A percentile compares a stretch with the other conserved stretches of the same genome.
phyloP scores from a whole-genome alignment of 2,888 invertebrate species.

The Microctonus hyperodae region DNA sequence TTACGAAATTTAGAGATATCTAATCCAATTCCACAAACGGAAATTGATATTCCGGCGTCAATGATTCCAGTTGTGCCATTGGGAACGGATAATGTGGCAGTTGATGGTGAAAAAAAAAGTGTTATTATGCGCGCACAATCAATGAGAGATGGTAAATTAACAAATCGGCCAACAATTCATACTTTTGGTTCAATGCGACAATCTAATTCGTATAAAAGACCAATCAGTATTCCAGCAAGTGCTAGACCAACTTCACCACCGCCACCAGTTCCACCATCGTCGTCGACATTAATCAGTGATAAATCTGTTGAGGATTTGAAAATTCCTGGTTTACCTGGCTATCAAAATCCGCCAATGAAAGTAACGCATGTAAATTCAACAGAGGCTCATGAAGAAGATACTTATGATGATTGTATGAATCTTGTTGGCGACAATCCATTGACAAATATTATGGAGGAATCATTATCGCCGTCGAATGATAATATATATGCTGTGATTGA shows the following conservation, averaged over 20 bases:
- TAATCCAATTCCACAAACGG: constrained; percentile 78
- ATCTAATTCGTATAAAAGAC: constrained; percentile 70
- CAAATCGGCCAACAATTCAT: constrained; percentile 71
- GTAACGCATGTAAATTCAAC: constrained; percentile 35
- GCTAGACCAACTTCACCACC: constrained; percentile 81
- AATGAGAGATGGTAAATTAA: constrained; percentile 70
- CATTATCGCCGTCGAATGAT: constrained; percentile 67
- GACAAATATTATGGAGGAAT: constrained; percentile 71
- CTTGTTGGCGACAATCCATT: constrained; percentile 69
- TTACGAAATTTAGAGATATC: constrained; percentile 83
- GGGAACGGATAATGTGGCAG: constrained; percentile 62
- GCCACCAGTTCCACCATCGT: constrained; percentile 69
- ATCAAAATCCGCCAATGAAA: constrained; percentile 66
- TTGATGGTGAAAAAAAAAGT: constrained; percentile 67
- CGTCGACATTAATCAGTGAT: constrained; percentile 59
- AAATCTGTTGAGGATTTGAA: constrained; percentile 47
- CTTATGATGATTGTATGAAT: constrained; percentile 81
- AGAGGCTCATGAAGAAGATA: constrained; percentile 62
- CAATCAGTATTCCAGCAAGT: constrained; percentile 75
- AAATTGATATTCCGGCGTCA: constrained; percentile 69
- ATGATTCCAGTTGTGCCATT: constrained; percentile 68
- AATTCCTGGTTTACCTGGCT: constrained; percentile 67
- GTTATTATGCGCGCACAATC: constrained; percentile 83
- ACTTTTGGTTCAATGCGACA: constrained; percentile 87
- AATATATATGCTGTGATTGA: constrained; percentile 90